Evolutionary conservation across 2,113 vertebrate genomes (phyloP).

Genomic region (Callospermophilus lateralis): DNA sequence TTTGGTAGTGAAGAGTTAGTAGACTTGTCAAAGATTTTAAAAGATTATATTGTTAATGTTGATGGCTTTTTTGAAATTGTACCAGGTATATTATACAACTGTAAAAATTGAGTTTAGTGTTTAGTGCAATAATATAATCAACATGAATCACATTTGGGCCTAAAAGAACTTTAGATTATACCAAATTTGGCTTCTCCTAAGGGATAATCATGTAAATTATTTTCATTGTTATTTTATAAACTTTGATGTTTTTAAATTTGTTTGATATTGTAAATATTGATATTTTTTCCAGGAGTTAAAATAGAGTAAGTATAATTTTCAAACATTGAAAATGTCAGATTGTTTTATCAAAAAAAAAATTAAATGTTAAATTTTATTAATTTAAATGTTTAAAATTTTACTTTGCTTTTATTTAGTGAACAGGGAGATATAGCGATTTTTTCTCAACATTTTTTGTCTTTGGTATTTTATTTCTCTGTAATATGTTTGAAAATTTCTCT

Average conservation of each 20-base stretch:
- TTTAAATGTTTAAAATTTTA: conserved; percentile 47
- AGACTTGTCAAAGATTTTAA: not conserved
- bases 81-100: not conserved
- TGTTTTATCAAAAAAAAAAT: conserved; percentile 8
- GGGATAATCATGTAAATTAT: conserved; percentile 4
- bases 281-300: not conserved
- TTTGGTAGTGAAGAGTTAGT: not conserved
- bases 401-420: conserved; percentile 34
- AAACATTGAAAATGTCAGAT: conserved; percentile 44
- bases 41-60: not conserved
- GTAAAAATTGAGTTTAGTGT: not conserved
- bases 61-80: not conserved
- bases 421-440: not conserved
- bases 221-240: conserved; percentile 55
- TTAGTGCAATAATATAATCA: not conserved
- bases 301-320: conserved; percentile 50
- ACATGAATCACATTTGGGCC: not conserved
- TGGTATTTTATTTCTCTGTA: not conserved
- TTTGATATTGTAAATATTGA: conserved; percentile 35
- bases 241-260: conserved; percentile 48
- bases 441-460: not conserved
- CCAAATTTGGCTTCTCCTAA: not conserved
- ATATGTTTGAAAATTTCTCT: not conserved
- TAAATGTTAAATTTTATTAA: conserved; percentile 35
- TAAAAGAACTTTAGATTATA: not conserved